These are phyloP conservation scores for Marmota flaviventris DNA, from an alignment of 2,113 vertebrate species.

Conservation along the genomic window DNA sequence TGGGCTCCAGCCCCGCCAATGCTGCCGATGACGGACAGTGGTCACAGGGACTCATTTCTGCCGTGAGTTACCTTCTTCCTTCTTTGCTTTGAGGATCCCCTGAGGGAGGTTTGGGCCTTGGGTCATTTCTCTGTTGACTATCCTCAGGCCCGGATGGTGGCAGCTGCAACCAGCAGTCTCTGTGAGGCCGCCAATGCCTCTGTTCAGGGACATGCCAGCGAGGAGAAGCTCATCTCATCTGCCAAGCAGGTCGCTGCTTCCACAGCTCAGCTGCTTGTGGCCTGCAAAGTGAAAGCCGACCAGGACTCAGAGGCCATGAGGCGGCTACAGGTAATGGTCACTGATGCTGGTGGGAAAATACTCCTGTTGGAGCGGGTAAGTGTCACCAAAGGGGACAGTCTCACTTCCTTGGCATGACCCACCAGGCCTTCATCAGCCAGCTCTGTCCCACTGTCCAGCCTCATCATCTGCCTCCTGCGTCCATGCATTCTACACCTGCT, in stretches of 20 bases:
- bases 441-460: constrained; percentile 32
- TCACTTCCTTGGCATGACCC: constrained; percentile 75
- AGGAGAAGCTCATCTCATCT: constrained; percentile 99
- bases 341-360: constrained; percentile 80
- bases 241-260: constrained; percentile 99
- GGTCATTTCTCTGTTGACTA: constrained; percentile 60
- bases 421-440: constrained; percentile 72
- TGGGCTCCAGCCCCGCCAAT: constrained; percentile 97
- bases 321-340: constrained; percentile 94
- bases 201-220: constrained; percentile 98
- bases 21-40: constrained; percentile 98
- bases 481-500: neutral
- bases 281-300: constrained; percentile 98
- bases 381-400: constrained; percentile 56
- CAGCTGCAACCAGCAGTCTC: constrained; percentile 97
- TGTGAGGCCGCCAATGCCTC: constrained; percentile 98
- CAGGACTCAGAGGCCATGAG: constrained; percentile 98
- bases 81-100: neutral
- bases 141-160: constrained; percentile 96
- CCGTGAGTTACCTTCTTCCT: constrained; percentile 90
- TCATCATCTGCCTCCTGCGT: constrained; percentile 39
- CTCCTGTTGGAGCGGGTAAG: constrained; percentile 83
- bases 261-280: constrained; percentile 97
- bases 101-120: neutral
- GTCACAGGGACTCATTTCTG: constrained; percentile 99